phyloP scores from a whole-genome alignment of 2,888 invertebrate genomes.

The Mantis religiosa region DNA sequence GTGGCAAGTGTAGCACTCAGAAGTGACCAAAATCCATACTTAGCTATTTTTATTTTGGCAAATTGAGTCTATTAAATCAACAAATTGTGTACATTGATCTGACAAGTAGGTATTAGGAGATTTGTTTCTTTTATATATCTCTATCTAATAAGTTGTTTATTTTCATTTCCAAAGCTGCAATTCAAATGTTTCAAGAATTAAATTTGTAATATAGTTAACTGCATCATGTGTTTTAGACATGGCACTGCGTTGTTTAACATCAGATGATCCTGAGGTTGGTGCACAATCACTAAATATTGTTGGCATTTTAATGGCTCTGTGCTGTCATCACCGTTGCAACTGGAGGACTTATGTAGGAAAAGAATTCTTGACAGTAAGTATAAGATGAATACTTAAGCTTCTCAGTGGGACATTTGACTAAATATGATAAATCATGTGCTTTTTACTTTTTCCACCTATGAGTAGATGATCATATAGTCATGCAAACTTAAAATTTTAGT shows the following conservation, averaged over 20 bases:
- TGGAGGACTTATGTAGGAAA: conserved; percentile 68
- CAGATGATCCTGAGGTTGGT: conserved; percentile 53
- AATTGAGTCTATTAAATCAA: not conserved
- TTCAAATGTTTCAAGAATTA: not conserved
- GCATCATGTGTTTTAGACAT: not conserved
- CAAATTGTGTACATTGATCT: not conserved
- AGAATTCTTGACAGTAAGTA: conserved; percentile 50
- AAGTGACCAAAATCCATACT: too few relatives aligned
- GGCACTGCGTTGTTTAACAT: conserved; percentile 44
- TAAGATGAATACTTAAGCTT: not conserved
- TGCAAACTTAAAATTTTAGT: too few relatives aligned
- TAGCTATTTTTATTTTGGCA: not conserved
- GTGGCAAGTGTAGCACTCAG: too few relatives aligned
- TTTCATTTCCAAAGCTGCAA: not conserved
- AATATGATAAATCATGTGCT: too few relatives aligned
- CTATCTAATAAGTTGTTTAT: too few relatives aligned
- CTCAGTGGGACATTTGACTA: too few relatives aligned
- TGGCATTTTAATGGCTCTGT: conserved; percentile 74
- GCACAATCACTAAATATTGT: conserved; percentile 39
- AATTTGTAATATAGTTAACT: not conserved
- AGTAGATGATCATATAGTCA: too few relatives aligned
- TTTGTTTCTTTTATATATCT: not conserved
- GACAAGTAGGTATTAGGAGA: not conserved
- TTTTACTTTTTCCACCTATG: too few relatives aligned
- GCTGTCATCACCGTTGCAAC: conserved; percentile 85